Evolutionary conservation across 2,113 vertebrate genomes (phyloP), one percentile per base, ranked within the genome.

Genomic region (Pelvicachromis taeniatus): DNA sequence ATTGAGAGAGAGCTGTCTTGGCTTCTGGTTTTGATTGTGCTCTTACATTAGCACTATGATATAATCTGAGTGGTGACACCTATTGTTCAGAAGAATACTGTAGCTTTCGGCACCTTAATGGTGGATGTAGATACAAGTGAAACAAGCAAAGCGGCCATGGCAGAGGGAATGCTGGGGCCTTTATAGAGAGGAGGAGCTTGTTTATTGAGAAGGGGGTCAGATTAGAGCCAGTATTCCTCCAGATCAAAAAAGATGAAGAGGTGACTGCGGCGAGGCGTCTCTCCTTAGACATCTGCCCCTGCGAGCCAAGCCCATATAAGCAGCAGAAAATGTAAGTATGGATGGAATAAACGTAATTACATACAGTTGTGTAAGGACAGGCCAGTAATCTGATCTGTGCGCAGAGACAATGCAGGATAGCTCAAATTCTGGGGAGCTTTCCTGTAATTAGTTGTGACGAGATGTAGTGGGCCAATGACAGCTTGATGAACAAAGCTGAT

Each of bases 381-480:
- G 40, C 38, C 17, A 45, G 38, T 26, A 42, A 4, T 40, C 23
- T 48, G 4, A 19, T 52, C 16, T 73, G 65, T 48, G 65, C 17
- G 21, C 29, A 73, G 21, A 73, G 40, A 14, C 65, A 70, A 4
- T 70, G 21, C 21, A 70, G 65, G 9, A 19, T 17, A 26, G 5
- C 6, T 4, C 40, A 45, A 16, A 10, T 0, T 1, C 21, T 45
- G 65, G 8, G 38, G 40, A 4, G 2, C 21, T 45, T 6, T 45
- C 4, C 38, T 68, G 63, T 65, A 65, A 65, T 65, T 65, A 40
- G 19, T 11, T 65, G 10, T 68, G 42, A 68, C 7, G 7, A 40
- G 12, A 42, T 68, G 12, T 42, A 23, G 63, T 68, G 6, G 65
- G 38, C 38, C 21, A 17, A 26, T 17, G 45, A 70, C 45, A 21